Evolutionary conservation across 1,140 invertebrate genomes (phyloP).

Genomic region (Heliconius congener): DNA sequence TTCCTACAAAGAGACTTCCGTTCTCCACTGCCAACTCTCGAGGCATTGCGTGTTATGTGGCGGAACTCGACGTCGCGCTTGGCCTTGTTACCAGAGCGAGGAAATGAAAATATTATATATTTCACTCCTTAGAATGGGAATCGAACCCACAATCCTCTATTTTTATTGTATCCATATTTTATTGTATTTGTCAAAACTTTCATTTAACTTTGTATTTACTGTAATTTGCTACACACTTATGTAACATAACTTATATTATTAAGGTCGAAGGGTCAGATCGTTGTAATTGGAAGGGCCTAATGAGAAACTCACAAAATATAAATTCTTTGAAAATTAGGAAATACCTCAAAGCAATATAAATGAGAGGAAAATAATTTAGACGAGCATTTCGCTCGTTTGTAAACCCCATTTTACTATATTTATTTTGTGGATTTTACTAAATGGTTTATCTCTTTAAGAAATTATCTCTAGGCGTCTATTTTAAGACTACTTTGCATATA

Average conservation of each 20-base stretch:
- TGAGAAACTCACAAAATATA: conserved; percentile 22
- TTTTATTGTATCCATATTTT: neutral
- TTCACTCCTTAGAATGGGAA: too few relatives aligned
- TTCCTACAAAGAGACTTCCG: too few relatives aligned
- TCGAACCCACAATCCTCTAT: too few relatives aligned
- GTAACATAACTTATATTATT: neutral
- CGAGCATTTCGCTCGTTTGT: conserved; percentile 23
- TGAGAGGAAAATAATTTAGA: conserved; percentile 27
- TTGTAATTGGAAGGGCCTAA: conserved; percentile 28
- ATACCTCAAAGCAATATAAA: conserved; percentile 27
- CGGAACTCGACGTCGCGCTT: too few relatives aligned
- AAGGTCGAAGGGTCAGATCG: conserved; percentile 13
- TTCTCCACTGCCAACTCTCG: too few relatives aligned
- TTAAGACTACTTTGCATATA: neutral
- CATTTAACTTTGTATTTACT: neutral
- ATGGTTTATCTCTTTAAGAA: conserved; percentile 11
- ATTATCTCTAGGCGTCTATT: neutral
- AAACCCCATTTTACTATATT: conserved; percentile 13
- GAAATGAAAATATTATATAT: too few relatives aligned
- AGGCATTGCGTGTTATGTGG: too few relatives aligned
- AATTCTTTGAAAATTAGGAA: conserved; percentile 30
- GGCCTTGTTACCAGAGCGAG: too few relatives aligned
- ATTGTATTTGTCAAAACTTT: neutral
- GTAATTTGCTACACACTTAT: neutral
- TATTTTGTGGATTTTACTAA: conserved; percentile 23